Percentiles rank a stretch among this genome's conserved stretches.
These are phyloP conservation scores for Eurois occulta DNA, from an alignment of 2,888 invertebrate genomes.

Conservation along the genomic window DNA sequence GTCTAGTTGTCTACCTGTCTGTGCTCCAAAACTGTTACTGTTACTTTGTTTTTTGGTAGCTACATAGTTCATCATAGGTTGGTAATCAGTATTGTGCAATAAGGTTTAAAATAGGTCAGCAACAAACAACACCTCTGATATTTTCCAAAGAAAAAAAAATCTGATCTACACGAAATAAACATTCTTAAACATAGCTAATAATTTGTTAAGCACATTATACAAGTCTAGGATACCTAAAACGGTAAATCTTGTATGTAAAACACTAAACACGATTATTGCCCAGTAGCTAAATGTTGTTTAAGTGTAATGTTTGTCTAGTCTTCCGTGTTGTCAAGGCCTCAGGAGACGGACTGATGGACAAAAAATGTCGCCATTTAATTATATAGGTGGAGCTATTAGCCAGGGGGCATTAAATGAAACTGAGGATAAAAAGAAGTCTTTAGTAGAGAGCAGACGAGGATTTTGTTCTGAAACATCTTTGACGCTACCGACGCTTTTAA, in stretches of 20 bases:
- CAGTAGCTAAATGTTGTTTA: conserved; percentile 75
- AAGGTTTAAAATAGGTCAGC: background rate
- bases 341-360: conserved; percentile 70
- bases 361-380: conserved; percentile 73
- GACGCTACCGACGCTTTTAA: background rate
- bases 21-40: background rate
- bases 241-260: conserved; percentile 54
- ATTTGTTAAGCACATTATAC: conserved; percentile 25
- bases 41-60: background rate
- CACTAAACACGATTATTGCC: conserved; percentile 51
- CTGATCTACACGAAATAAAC: background rate
- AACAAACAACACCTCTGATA: background rate
- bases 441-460: background rate
- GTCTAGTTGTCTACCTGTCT: conserved; percentile 30
- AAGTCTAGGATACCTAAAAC: conserved; percentile 24
- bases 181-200: conserved; percentile 18
- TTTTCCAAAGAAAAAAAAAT: background rate
- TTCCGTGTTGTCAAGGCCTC: conserved; percentile 83
- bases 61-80: background rate
- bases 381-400: conserved; percentile 45
- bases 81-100: background rate
- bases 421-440: background rate
- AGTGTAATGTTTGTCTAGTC: conserved; percentile 67
- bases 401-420: conserved; percentile 1
- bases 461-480: background rate